Evolutionary conservation across 1,140 invertebrate species (phyloP).

Genomic region (Calosoma granatense): DNA sequence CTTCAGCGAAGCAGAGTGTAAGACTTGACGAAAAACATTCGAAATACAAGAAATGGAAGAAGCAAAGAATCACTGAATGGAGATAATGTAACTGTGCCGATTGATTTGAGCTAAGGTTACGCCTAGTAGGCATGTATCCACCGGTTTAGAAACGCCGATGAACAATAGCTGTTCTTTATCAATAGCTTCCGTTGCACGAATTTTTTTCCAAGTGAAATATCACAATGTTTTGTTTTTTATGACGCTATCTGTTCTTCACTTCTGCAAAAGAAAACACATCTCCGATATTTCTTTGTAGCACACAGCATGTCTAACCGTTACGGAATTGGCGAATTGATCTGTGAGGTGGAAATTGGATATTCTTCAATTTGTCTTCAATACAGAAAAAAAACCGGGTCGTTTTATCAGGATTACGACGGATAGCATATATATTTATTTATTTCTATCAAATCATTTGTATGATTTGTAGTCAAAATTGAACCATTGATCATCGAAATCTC

Average conservation of each 20-base stretch:
- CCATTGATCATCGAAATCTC: no score
- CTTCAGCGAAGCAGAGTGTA: no score
- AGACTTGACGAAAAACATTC: no score
- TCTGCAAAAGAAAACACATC: background rate
- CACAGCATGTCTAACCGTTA: background rate
- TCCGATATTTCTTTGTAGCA: background rate
- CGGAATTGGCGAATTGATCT: background rate
- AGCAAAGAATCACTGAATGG: no score
- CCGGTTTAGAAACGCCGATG: no score
- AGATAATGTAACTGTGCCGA: no score
- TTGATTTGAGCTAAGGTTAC: no score
- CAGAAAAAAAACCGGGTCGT: background rate
- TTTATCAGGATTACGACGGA: background rate
- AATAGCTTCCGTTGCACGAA: background rate
- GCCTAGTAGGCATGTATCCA: no score
- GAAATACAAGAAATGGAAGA: no score
- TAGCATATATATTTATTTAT: background rate
- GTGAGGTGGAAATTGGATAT: background rate
- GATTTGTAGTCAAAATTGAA: no score
- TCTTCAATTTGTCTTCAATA: background rate
- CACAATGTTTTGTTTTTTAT: background rate
- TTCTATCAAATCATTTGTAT: background rate
- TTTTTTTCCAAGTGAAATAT: background rate
- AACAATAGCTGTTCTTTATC: background rate
- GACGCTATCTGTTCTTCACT: background rate